phyloP scores from a whole-genome alignment of 2,888 invertebrate species.

The Drymonia ruficornis region DNA sequence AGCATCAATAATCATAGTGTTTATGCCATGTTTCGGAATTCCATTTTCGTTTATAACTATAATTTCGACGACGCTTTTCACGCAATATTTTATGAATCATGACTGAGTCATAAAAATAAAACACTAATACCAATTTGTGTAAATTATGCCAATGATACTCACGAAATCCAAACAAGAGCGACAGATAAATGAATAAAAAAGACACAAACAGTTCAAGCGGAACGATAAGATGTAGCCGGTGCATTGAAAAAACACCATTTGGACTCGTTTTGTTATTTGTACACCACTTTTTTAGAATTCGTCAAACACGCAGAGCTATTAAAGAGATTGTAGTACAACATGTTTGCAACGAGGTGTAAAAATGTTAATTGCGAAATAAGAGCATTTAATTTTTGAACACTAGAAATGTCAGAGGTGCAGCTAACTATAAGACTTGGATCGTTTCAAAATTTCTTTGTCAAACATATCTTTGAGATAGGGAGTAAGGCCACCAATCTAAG shows the following conservation, averaged over 20 bases:
- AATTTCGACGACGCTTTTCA: no score
- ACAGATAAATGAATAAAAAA: constrained; percentile 22
- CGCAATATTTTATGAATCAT: no score
- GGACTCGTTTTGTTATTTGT: constrained; percentile 20
- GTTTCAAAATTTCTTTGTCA: no score
- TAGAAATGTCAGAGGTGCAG: not conserved
- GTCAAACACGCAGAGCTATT: constrained; percentile 16
- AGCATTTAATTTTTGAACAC: not conserved
- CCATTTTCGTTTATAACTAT: not conserved
- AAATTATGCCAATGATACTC: constrained; percentile 9
- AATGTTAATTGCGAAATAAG: constrained; percentile 3
- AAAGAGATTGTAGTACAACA: constrained; percentile 7
- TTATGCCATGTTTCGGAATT: not conserved
- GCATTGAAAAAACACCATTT: constrained; percentile 22
- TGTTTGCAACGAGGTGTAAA: constrained; percentile 13
- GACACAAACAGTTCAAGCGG: constrained; percentile 14
- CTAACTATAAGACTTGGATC: not conserved
- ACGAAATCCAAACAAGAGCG: constrained; percentile 12
- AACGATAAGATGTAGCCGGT: constrained; percentile 23
- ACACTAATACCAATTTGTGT: constrained; percentile 12
- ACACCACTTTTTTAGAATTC: constrained; percentile 14
- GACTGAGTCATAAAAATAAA: not conserved
- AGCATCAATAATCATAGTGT: not conserved
- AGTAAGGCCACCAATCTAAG: no score
- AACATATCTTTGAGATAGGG: not conserved